Conservation (phyloP, 2,797 vertebrate genomes). For the Gymnocypris eckloni region DNA sequence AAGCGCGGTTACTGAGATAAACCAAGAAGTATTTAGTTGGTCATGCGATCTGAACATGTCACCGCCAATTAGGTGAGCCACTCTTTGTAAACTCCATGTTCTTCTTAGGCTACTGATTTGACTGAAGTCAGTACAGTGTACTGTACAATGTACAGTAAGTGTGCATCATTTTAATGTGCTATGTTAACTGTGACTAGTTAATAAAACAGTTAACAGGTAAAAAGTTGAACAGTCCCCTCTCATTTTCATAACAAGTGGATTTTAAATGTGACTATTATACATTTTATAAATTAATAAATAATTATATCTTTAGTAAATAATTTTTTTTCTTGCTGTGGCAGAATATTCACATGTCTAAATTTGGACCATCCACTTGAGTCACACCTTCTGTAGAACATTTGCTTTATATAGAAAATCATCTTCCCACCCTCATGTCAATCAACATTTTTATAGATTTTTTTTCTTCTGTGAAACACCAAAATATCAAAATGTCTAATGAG, state of each 20-base stretch:
- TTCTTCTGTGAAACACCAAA: neutral
- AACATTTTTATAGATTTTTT: neutral
- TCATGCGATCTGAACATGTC: neutral
- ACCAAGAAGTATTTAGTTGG: neutral
- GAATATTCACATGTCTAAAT: slow-evolving; percentile 33
- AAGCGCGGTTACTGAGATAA: neutral
- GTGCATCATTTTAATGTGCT: neutral
- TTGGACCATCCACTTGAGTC: slow-evolving; percentile 30
- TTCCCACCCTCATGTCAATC: slow-evolving; percentile 24
- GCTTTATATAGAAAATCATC: slow-evolving; percentile 35
- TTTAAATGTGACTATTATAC: neutral
- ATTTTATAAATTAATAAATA: slow-evolving; percentile 5
- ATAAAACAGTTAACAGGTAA: neutral
- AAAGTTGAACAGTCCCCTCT: neutral
- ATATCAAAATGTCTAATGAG: neutral
- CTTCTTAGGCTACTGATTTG: neutral
- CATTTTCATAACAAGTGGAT: neutral
- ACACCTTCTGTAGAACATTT: slow-evolving; percentile 41
- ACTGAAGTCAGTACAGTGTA: neutral
- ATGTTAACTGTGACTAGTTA: neutral
- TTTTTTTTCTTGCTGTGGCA: neutral
- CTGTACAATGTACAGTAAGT: neutral
- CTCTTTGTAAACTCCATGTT: neutral
- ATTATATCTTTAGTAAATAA: neutral
- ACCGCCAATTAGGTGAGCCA: neutral